Evolutionary conservation across 2,888 invertebrate species (phyloP), one percentile per base, ranked within the genome.

Genomic region (Sarcophaga carnaria): DNA sequence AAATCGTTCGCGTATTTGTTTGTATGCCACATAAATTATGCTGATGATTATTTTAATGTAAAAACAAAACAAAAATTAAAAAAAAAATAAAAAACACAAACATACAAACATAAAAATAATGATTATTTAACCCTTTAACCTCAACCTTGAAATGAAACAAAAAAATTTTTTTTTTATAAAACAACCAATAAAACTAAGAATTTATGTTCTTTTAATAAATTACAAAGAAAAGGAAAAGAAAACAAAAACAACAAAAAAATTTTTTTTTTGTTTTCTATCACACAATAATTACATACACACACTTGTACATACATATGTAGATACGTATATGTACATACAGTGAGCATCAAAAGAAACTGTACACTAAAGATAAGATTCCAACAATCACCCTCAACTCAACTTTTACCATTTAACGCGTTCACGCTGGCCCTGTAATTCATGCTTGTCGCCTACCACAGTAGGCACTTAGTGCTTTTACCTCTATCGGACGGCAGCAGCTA

Each of bases 141-240:
- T 22, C 62, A 83, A 80, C 86, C 86, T 86, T 86, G 83, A 83
- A 77, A 77, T 76, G 76, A 4, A 47, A 66, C 47, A 75, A 64
- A 66, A 25, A 20, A 3, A n/a, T n/a, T 22, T 54, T 14, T 54
- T 14, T 54, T 17, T 14, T 4, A 54, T 54, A 54, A 12, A 14
- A 17, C 17, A 54, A 54, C 17, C 1, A 3, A 12, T 54, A 12
- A 17, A 54, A 54, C 17, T 54, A 8, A 37, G 10, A 8, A 8
- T 37, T 37, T 37, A 37, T 37, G 37, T 37, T 37, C 37, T 37
- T 37, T 37, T 37, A 37, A 37, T 37, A 37, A 37, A 37, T 37
- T 37, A 37, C 37, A 37, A 37, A 37, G 37, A 10, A 37, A 37
- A 37, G 37, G 37, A 37, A 37, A 37, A 37, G 37, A 37, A 37